Evolutionary conservation across 2,113 vertebrate genomes (phyloP), one percentile per base, ranked within the genome.

Genomic region (Struthio camelus): DNA sequence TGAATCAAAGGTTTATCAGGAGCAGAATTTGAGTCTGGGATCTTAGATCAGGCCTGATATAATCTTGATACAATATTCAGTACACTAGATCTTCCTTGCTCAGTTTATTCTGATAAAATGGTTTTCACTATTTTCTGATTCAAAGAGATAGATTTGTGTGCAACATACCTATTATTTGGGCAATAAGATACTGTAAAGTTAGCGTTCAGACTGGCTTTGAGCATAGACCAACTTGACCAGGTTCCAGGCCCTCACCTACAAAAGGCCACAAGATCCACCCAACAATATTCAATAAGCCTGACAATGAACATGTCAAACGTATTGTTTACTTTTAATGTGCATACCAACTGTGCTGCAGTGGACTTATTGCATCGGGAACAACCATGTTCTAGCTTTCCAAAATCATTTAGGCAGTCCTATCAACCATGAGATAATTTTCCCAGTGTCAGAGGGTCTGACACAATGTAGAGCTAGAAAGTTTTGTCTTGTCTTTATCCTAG

Each of bases 341-440:
- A 40, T 13, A 23, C 7, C 10, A 62, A 42, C 36, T 40, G 38
- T 44, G 62, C 62, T 40, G 51, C 28, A 42, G 30, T 22, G 23
- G 51, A 34, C 9, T 40, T 44, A 19, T 10, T 72, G 36, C 1
- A 1, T 2, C 12, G 28, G 36, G 30, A 92, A 67, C 23, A 86
- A 27, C 25, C 67, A 30, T 2, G 19, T 14, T 83, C 36, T 54
- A 17, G 2, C 0, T 44, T 77, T 64, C 54, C 3, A 88, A 46
- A 83, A 86, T 82, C 22, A 46, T 32, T 28, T 22, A 59, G 46
- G 42, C 42, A 86, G 34, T 34, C 9, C 7, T 22, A 19, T 5
- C 14, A 76, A 30, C 7, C 0, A 0, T 6, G 30, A 76, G 48
- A 50, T 5, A 64, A 36, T 67, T 50, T 28, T 5, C 1, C n/a